Evolutionary conservation across 1,140 invertebrate species (phyloP), one percentile per base, ranked within the genome.

Genomic region (Cydia strobilella): DNA sequence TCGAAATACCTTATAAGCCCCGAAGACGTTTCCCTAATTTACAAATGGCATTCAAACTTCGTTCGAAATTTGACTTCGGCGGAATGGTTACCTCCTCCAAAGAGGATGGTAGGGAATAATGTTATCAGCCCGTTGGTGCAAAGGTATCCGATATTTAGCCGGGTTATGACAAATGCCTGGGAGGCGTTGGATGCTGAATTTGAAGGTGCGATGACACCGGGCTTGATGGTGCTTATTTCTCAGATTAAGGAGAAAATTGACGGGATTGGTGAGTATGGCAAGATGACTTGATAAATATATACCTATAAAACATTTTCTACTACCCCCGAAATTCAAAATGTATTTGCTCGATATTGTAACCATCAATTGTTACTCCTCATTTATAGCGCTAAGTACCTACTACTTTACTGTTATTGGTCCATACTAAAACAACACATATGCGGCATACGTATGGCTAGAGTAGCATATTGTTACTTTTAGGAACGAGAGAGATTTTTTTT

Each of bases 41-140:
- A 94, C 89, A 90, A 94, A 51, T 93, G 96, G 74, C 96, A 96
- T 89, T 94, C 94, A 0, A 91, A 87, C 6, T 94, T 96, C 18
- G 90, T 96, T 3, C 93, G 90, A 18, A 87, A 87, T 7, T 94
- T 94, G 81, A 94, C 94, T 0, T 85, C 84, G 72, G 90, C 94
- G 9, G 93, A 95, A 82, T 96, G 96, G 96, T 82, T 95, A 66
- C 76, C 79, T 79, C 79, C 77, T 73, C 84, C 82, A 77, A 89
- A 81, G 80, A 84, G 80, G 75, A 79, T 81, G 77, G 84, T 87
- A 3, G 87, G 84, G 0, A 89, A 88, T 77, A 87, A 96, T 84
- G 95, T 94, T 51, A 79, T 95, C 1, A 87, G 86, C 48, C 94
- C 95, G 0, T 81, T 96, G 31, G 72, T 95, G 4, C 92, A 95